Conservation (phyloP, 2,797 vertebrate species). For the Alcedo quadribrachys region DNA sequence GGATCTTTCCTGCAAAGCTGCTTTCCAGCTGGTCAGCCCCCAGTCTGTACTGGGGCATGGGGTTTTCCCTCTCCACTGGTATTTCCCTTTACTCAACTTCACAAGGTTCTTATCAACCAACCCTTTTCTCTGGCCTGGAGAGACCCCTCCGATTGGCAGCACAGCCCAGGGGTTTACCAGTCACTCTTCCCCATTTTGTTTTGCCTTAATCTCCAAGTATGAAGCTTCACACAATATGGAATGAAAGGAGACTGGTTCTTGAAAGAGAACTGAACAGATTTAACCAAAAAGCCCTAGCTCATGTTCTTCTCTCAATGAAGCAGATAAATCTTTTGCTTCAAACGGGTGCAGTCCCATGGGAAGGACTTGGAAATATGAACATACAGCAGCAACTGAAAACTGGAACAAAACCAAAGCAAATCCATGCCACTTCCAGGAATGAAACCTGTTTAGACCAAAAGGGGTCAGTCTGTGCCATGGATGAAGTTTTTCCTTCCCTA, state of each 20-base stretch:
- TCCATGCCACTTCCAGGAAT: background rate
- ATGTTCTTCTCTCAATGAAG: background rate
- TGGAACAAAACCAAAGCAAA: background rate
- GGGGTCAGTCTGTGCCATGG: background rate
- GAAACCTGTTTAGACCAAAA: background rate
- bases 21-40: background rate
- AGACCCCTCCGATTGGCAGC: background rate
- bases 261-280: background rate
- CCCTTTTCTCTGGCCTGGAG: background rate
- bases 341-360: background rate
- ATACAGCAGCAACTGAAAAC: background rate
- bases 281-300: background rate
- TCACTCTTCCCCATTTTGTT: background rate
- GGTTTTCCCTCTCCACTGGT: background rate
- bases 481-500: background rate
- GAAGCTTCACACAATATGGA: background rate
- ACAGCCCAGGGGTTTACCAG: background rate
- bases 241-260: background rate
- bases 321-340: background rate
- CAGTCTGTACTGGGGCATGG: background rate
- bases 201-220: background rate
- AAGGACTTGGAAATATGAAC: background rate
- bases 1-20: background rate
- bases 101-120: background rate
- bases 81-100: background rate